These are phyloP conservation scores for Heterodera schachtii DNA, from an alignment of 1,140 invertebrate species.

Conservation along the genomic window DNA sequence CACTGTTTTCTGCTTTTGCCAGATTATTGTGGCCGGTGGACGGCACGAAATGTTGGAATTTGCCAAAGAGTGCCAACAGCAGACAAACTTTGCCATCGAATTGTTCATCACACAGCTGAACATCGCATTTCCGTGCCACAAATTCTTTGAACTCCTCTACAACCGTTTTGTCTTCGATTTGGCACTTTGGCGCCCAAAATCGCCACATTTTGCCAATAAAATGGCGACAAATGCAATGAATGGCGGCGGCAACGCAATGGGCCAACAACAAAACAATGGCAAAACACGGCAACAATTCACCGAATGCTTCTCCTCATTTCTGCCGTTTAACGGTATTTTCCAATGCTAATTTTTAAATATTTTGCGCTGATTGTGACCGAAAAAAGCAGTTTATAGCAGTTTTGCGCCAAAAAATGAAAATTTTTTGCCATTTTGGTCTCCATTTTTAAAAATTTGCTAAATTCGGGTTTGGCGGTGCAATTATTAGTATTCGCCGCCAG, in stretches of 20 bases:
- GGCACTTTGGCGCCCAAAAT: constrained; percentile 46
- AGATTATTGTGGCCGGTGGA: constrained; percentile 39
- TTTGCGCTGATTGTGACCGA: background rate
- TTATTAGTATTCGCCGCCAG: too few relatives aligned
- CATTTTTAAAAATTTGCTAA: too few relatives aligned
- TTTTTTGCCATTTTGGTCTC: too few relatives aligned
- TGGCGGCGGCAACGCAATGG: background rate
- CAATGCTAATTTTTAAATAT: too few relatives aligned
- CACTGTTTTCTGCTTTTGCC: background rate
- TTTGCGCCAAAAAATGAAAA: too few relatives aligned
- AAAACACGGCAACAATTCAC: constrained; percentile 27
- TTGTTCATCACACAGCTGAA: constrained; percentile 43
- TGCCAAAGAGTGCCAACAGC: constrained; percentile 30
- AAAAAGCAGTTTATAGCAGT: too few relatives aligned
- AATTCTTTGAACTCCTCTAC: constrained; percentile 55
- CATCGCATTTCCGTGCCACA: constrained; percentile 40
- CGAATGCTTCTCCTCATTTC: constrained; percentile 29
- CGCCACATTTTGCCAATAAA: constrained; percentile 36
- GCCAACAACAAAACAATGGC: background rate
- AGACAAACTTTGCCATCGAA: constrained; percentile 40
- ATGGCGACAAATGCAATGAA: background rate
- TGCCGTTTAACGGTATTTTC: constrained; percentile 28
- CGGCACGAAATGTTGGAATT: constrained; percentile 44
- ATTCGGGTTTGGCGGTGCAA: too few relatives aligned
- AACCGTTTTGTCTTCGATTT: constrained; percentile 57